Evolutionary conservation across 2,888 invertebrate species (phyloP).

Genomic region (Ectemnius lituratus): DNA sequence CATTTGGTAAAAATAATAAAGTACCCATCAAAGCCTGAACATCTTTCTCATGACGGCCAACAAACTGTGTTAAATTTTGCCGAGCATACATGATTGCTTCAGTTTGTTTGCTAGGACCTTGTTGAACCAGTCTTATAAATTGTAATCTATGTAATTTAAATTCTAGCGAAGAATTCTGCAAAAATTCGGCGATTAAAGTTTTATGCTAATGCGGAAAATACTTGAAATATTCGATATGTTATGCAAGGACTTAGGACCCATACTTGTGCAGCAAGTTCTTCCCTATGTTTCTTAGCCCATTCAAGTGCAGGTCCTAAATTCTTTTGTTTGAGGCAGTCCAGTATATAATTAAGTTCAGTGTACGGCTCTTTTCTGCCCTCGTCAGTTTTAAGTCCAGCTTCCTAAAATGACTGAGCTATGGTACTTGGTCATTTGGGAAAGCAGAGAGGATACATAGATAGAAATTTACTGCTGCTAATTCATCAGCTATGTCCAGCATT

Average conservation of each 20-base stretch:
- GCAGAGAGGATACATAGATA: background rate
- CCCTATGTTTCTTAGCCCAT: slow-evolving; percentile 90
- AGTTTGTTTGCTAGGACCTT: slow-evolving; percentile 84
- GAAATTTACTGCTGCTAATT: slow-evolving; percentile 81
- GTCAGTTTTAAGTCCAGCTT: slow-evolving; percentile 84
- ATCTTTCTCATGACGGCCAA: slow-evolving; percentile 88
- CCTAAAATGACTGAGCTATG: slow-evolving; percentile 77
- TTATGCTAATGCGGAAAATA: too few relatives aligned
- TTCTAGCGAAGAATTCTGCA: slow-evolving; percentile 84
- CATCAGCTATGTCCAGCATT: slow-evolving; percentile 94
- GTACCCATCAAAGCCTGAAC: slow-evolving; percentile 93
- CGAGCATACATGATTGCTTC: slow-evolving; percentile 94
- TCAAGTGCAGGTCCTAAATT: slow-evolving; percentile 91
- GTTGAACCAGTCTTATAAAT: slow-evolving; percentile 86
- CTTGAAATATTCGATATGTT: background rate
- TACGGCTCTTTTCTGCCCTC: slow-evolving; percentile 87
- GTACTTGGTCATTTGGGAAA: background rate
- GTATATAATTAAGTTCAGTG: slow-evolving; percentile 91
- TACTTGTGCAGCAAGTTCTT: slow-evolving; percentile 84
- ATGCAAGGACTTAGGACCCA: background rate
- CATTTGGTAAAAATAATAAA: slow-evolving; percentile 87
- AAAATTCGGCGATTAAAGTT: slow-evolving; percentile 21
- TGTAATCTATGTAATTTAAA: slow-evolving; percentile 90
- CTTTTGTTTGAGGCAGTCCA: slow-evolving; percentile 89
- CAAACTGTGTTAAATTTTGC: slow-evolving; percentile 89